Evolutionary conservation across 2,888 invertebrate genomes (phyloP).

Genomic region (Stomorhina lunata): DNA sequence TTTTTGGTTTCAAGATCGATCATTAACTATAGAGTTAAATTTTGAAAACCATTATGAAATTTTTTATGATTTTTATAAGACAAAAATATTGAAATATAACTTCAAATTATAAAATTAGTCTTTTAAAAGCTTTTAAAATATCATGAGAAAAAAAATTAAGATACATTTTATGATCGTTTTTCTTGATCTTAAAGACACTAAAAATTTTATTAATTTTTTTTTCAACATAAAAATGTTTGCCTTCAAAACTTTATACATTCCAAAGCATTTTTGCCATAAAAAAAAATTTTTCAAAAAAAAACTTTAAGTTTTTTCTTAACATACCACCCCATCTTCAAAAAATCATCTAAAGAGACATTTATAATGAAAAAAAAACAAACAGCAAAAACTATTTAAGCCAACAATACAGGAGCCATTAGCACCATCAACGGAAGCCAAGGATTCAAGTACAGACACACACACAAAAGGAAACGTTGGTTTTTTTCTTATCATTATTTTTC

Average conservation of each 20-base stretch:
- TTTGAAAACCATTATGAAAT: too few relatives aligned
- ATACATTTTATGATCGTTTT: neutral
- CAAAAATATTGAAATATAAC: too few relatives aligned
- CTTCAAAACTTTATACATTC: conserved; percentile 62
- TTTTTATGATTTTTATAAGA: too few relatives aligned
- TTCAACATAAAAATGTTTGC: conserved; percentile 11
- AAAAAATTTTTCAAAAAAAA: conserved; percentile 10
- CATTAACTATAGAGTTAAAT: too few relatives aligned
- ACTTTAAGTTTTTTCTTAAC: neutral
- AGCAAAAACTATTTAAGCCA: conserved; percentile 30
- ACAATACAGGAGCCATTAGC: conserved; percentile 43
- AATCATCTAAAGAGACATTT: too few relatives aligned
- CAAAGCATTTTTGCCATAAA: conserved; percentile 58
- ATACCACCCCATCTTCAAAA: conserved; percentile 59
- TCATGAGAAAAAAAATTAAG: too few relatives aligned
- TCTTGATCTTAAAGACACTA: neutral
- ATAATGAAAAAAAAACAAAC: neutral
- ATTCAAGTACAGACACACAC: neutral
- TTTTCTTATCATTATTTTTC: conserved; percentile 28
- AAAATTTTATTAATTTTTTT: conserved; percentile 10
- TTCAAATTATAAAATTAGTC: too few relatives aligned
- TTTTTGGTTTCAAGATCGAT: too few relatives aligned
- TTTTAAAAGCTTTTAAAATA: too few relatives aligned
- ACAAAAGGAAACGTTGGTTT: neutral
- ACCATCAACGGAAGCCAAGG: conserved; percentile 40